phyloP scores from a whole-genome alignment of 2,113 vertebrate species.

The Cheirogaleus medius region DNA sequence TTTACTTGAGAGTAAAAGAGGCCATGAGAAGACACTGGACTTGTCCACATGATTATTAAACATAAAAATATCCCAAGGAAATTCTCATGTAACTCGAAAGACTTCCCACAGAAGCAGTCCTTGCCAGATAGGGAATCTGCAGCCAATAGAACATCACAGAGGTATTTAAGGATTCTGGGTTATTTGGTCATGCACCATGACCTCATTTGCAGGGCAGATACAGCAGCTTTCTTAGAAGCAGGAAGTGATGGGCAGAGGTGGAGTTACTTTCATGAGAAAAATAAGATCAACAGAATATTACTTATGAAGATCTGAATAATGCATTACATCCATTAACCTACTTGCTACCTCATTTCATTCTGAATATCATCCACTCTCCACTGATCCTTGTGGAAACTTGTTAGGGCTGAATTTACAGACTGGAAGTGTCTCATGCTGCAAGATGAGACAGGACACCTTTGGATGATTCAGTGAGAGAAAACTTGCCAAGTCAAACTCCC shows the following conservation, averaged over 20 bases:
- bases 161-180: neutral
- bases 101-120: neutral
- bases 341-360: neutral
- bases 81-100: neutral
- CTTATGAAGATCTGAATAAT: neutral
- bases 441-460: neutral
- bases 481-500: neutral
- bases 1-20: conserved; percentile 54
- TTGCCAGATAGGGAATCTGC: neutral
- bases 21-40: conserved; percentile 7
- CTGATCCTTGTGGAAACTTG: neutral
- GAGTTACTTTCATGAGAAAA: neutral
- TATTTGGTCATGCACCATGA: neutral
- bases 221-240: neutral
- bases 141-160: neutral
- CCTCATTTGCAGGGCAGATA: neutral
- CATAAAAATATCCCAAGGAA: conserved; percentile 29
- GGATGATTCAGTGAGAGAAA: neutral
- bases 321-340: neutral
- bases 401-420: neutral
- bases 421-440: neutral
- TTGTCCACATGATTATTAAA: conserved; percentile 34
- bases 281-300: neutral
- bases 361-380: neutral
- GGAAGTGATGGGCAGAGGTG: neutral